phyloP scores from a whole-genome alignment of 2,888 invertebrate genomes.

The Bembecia ichneumoniformis region DNA sequence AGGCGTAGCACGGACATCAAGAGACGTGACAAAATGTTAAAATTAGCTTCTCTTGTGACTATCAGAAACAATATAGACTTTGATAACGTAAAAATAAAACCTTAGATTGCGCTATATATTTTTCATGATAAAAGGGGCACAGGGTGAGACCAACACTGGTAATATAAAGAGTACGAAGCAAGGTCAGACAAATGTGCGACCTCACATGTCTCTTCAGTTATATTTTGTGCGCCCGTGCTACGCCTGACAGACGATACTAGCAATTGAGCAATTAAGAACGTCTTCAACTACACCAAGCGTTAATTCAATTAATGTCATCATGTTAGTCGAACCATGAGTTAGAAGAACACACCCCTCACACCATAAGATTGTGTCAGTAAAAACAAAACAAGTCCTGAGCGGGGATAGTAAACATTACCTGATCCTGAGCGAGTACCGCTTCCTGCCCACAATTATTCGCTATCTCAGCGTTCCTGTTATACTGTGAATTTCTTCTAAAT shows the following conservation, averaged over 20 bases:
- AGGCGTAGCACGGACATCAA: conserved; percentile 17
- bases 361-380: conserved; percentile 43
- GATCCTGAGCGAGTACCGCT: conserved; percentile 69
- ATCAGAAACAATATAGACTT: too few relatives aligned
- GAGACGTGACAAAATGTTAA: too few relatives aligned
- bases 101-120: too few relatives aligned
- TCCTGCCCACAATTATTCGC: conserved; percentile 62
- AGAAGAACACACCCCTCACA: conserved; percentile 57
- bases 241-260: conserved; percentile 14
- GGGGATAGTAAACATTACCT: conserved; percentile 51
- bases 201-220: conserved; percentile 22
- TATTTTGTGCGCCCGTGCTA: conserved; percentile 5
- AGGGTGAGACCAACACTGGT: too few relatives aligned
- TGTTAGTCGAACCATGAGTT: conserved; percentile 47
- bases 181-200: too few relatives aligned
- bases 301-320: conserved; percentile 30
- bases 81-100: too few relatives aligned
- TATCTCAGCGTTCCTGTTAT: conserved; percentile 56
- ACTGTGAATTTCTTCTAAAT: conserved; percentile 73
- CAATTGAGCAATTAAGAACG: conserved; percentile 16
- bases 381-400: conserved; percentile 59
- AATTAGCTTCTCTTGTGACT: too few relatives aligned
- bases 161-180: too few relatives aligned
- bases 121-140: too few relatives aligned
- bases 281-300: not conserved